Base-by-base conservation (phyloP, 2,113 vertebrate genomes). In the Alces alces region DNA sequence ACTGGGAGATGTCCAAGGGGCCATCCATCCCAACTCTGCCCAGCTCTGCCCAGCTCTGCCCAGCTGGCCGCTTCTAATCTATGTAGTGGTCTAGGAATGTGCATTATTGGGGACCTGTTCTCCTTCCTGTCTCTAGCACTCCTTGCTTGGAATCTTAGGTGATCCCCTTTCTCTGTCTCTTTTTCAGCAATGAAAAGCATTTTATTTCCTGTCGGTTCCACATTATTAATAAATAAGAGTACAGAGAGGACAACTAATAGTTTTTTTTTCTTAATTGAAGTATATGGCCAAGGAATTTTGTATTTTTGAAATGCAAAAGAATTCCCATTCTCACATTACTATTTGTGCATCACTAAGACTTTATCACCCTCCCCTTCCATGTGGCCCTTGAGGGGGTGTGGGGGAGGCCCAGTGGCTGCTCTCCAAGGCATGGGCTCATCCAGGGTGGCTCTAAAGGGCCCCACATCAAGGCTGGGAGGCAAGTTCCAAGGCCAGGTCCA, bases 181-280 rank as follows among this genome's bases (percentile, higher is more conserved):
- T 21, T 33, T 21, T 95, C 50, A 93, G 55, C 52, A 93, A 54
- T 66, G 30, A 57, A 91, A 94, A 89, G 36, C 3, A 54, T 60
- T 91, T 95, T 73, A 82, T 91, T 95, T 91, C 45, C 25, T n/a
- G 45, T 66, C 30, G 58, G 7, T 66, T 80, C 78, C 66, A 64
- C 30, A 91, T 89, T 84, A 89, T 87, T 96, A 89, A 89, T 91
- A 83, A 86, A 39, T 87, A 91, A 95, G 64, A 91, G 17, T 66
- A 9, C 19, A 96, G 16, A 80, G 17, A 92, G 66, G n/a, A 93
- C 4, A 97, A 95, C 61, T 90, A 91, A 58, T 80, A 58, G 39
- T 60, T 86, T 89, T 45, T 47, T 19, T 33, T 28, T 17, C 25
- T 52, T 21, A 80, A 50, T 52, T 80, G 16, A 80, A 80, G 28